A percentile compares a stretch with the other conserved stretches of the same genome.
phyloP scores from a whole-genome alignment of 2,888 invertebrate species.

The Clunio marinus region DNA sequence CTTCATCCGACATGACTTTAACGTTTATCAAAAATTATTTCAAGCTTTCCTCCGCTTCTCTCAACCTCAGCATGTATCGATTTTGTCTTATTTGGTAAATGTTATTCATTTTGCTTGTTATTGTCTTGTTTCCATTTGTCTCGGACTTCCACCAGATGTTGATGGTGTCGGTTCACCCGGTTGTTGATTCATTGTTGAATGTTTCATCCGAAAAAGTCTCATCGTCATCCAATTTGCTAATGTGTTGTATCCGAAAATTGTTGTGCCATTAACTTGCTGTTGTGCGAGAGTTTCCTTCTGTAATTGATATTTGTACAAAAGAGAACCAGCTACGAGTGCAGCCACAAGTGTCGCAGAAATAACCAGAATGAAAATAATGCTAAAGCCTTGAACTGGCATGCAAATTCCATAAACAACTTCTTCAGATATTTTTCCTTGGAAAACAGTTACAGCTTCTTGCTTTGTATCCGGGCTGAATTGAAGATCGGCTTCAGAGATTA shows the following conservation, averaged over 20 bases:
- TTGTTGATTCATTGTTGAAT: constrained; percentile 41
- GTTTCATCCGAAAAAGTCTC: constrained; percentile 58
- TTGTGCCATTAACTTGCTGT: constrained; percentile 52
- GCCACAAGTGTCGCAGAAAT: constrained; percentile 84
- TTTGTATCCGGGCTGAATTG: constrained; percentile 80
- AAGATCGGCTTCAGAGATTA: constrained; percentile 86
- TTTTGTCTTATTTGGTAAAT: constrained; percentile 19
- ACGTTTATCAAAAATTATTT: too few relatives aligned
- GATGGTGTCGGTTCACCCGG: constrained; percentile 14
- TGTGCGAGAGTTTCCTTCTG: constrained; percentile 63
- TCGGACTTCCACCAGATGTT: neutral
- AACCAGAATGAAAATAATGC: constrained; percentile 80
- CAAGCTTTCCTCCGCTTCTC: neutral
- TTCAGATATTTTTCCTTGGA: constrained; percentile 80
- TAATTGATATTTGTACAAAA: constrained; percentile 72
- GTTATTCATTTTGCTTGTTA: neutral
- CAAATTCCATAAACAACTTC: constrained; percentile 90
- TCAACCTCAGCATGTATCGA: neutral
- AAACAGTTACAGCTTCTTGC: constrained; percentile 78
- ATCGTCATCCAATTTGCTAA: constrained; percentile 73
- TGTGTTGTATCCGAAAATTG: constrained; percentile 57
- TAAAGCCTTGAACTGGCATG: constrained; percentile 84
- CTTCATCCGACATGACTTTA: neutral
- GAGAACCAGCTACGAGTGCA: constrained; percentile 77
- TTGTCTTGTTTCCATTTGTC: constrained; percentile 29